These are phyloP conservation scores for Macrocentrus cingulum DNA, from an alignment of 1,140 invertebrate genomes.

Conservation along the genomic window DNA sequence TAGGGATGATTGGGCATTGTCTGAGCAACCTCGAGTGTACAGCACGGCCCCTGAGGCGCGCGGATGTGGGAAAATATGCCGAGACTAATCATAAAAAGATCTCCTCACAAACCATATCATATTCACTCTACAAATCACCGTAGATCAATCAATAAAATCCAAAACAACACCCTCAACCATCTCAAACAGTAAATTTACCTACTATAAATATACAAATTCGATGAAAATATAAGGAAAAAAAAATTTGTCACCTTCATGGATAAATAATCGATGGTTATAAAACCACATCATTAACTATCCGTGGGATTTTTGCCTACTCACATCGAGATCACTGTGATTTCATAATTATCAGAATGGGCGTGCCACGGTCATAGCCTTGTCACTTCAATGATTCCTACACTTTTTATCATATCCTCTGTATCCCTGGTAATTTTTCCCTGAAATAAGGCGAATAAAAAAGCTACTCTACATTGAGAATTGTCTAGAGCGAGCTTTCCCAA, in stretches of 20 bases:
- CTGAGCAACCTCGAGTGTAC: slow-evolving; percentile 6
- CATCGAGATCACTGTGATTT: slow-evolving; percentile 9
- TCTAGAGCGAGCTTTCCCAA: no score
- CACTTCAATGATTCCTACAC: background rate
- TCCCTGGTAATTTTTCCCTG: no score
- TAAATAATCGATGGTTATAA: slow-evolving; percentile 11
- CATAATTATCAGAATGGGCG: slow-evolving; percentile 19
- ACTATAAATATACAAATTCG: no score
- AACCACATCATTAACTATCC: background rate
- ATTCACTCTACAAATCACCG: background rate
- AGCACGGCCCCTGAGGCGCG: slow-evolving; percentile 6
- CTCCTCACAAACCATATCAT: background rate
- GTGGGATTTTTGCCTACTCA: background rate
- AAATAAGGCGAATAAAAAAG: no score
- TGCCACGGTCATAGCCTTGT: slow-evolving; percentile 23
- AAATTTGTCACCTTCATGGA: slow-evolving; percentile 1
- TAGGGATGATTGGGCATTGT: slow-evolving; percentile 20
- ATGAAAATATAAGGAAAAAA: no score
- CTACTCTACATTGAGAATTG: no score
- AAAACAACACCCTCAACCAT: background rate
- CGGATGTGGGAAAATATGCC: slow-evolving; percentile 16
- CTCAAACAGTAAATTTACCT: no score
- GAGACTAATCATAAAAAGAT: slow-evolving; percentile 15
- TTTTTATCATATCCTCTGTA: background rate
- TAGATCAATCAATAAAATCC: background rate